Conservation (phyloP, 1,140 invertebrate genomes). For the Agrilus planipennis region DNA sequence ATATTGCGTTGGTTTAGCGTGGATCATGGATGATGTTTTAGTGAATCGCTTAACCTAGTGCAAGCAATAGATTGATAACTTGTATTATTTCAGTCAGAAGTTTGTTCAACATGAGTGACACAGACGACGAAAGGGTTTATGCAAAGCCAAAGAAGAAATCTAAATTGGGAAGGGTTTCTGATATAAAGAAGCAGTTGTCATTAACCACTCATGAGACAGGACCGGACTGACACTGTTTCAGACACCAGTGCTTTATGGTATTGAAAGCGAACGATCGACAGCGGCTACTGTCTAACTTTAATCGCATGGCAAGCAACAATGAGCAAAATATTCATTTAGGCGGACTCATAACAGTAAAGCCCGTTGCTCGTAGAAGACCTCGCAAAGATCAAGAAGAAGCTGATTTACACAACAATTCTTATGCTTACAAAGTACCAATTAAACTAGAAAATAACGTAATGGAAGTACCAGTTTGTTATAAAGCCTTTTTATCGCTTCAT, state of each 20-base stretch:
- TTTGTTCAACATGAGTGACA: no score
- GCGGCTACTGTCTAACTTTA: not conserved
- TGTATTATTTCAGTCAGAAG: no score
- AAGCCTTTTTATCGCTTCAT: conserved; percentile 1
- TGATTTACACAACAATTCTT: not conserved
- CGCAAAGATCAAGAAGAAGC: conserved; percentile 2
- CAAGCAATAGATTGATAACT: no score
- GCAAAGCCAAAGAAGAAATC: not conserved
- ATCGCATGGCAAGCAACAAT: not conserved
- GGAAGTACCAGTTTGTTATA: conserved; percentile 1
- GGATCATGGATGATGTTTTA: no score
- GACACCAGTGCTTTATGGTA: conserved; percentile 1
- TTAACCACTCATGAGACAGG: not conserved
- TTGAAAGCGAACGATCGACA: not conserved
- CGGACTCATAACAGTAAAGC: conserved; percentile 5
- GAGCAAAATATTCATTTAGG: conserved; percentile 4
- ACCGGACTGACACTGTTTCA: no score
- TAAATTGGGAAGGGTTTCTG: not conserved
- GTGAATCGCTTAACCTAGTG: no score
- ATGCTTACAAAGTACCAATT: conserved; percentile 3
- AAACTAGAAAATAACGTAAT: not conserved
- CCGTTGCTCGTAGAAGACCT: not conserved
- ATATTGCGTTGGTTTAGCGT: no score
- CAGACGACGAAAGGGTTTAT: no score
- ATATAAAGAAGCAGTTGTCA: not conserved